These are phyloP conservation scores for Stramonita haemastoma DNA, from an alignment of 2,888 invertebrate genomes.

Conservation along the genomic window DNA sequence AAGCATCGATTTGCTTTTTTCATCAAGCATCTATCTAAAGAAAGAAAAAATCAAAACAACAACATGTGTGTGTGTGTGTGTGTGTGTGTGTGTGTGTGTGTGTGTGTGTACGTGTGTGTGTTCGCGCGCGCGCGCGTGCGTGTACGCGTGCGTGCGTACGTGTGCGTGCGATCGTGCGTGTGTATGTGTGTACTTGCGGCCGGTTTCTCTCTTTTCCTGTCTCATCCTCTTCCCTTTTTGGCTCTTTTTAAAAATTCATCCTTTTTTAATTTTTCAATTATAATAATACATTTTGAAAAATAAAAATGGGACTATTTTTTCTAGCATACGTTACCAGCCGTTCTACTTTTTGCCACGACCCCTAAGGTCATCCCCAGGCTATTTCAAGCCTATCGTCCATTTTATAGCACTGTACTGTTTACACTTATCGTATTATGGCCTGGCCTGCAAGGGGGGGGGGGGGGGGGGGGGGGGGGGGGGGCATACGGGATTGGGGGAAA, in stretches of 20 bases:
- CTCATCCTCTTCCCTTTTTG: not conserved
- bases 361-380: not conserved
- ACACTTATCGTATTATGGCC: no score
- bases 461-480: not conserved
- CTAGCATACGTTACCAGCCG: not conserved
- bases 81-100: constrained; percentile 32
- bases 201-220: not conserved
- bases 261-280: no score
- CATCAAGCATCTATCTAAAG: no score
- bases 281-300: not conserved
- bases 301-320: not conserved
- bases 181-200: not conserved
- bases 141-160: constrained; percentile 1
- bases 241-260: not conserved
- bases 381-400: no score
- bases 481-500: not conserved
- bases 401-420: no score
- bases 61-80: constrained; percentile 19
- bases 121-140: constrained; percentile 13
- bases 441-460: not conserved
- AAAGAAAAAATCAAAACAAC: no score
- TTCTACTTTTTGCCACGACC: not conserved
- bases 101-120: constrained; percentile 25
- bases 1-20: no score
- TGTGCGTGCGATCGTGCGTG: not conserved